Evolutionary conservation across 2,797 vertebrate genomes (phyloP), one percentile per base, ranked within the genome.

Genomic region (Rhabdophis nuchalis): DNA sequence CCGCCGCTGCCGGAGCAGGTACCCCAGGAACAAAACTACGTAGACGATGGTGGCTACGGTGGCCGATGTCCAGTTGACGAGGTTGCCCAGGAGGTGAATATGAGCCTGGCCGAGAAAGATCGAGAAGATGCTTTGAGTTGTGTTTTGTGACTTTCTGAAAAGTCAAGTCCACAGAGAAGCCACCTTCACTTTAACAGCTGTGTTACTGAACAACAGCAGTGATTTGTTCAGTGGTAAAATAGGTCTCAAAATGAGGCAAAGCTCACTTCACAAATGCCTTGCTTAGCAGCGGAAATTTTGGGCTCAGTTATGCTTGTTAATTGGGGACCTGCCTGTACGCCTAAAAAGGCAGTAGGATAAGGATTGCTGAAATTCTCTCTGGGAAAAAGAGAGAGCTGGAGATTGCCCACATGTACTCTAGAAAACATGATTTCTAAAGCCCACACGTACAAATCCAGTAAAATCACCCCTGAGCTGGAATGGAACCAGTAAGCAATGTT

Each of bases 31-130:
- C 86, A 99, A 96, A 14, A 98, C 93, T 3, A 18, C 3, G 68
- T 99, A 99, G 61, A 94, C 16, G 54, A 97, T 57, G 4, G 98
- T 97, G 91, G 98, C 98, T 1, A 98, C 3, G 16, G 97, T 98
- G 90, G 98, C 98, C 36, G 98, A 97, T 1, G 97, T 96, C 99
- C 99, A 99, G 7, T 97, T 98, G 89, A 98, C 97, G 0, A 97
- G 60, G 32, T 99, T 99, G 56, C 99, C 99, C 58, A 99, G 98
- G 92, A 99, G 97, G 91, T 99, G 99, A 96, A 99, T 99, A 97
- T 99, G 99, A 91, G 99, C 99, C 99, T 99, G 94, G 58, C 0
- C 89, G 32, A 10, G 72, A 64, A 53, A 3, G 13, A 11, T 61
- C 13, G 41, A n/a, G n/a, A 25, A 54, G n/a, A n/a, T n/a, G n/a